Percentiles rank a stretch among this genome's conserved stretches.
Evolutionary conservation across 2,797 vertebrate species (phyloP).

Genomic region (Gymnoscopelus braueri): DNA sequence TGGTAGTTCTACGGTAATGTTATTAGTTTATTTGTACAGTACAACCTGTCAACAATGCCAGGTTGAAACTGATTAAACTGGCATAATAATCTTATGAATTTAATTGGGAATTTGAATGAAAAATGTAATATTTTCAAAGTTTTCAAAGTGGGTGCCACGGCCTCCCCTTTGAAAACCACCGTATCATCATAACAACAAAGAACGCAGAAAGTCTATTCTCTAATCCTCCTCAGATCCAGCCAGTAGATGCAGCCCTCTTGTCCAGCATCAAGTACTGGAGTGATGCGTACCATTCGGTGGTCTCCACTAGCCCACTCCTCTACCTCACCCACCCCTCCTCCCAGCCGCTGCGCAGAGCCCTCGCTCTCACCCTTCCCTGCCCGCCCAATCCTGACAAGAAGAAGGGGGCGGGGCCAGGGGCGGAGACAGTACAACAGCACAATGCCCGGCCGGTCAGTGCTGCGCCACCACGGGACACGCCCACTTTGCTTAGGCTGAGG

Average conservation of each 20-base stretch:
- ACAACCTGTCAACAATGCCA: too few relatives aligned
- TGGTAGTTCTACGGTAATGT: too few relatives aligned
- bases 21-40: too few relatives aligned
- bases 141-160: too few relatives aligned
- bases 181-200: slow-evolving; percentile 20
- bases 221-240: slow-evolving; percentile 81
- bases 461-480: slow-evolving; percentile 47
- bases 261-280: slow-evolving; percentile 80
- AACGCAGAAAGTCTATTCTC: slow-evolving; percentile 37
- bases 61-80: too few relatives aligned
- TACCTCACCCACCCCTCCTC: slow-evolving; percentile 82
- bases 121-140: too few relatives aligned
- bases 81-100: too few relatives aligned
- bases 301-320: slow-evolving; percentile 85
- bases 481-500: slow-evolving; percentile 42
- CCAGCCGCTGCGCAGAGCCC: slow-evolving; percentile 77
- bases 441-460: slow-evolving; percentile 38
- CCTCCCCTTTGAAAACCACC: too few relatives aligned
- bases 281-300: slow-evolving; percentile 74
- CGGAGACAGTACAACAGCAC: slow-evolving; percentile 55
- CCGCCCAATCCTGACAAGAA: slow-evolving; percentile 82
- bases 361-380: slow-evolving; percentile 84
- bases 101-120: too few relatives aligned
- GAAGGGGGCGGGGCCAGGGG: slow-evolving; percentile 42
- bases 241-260: slow-evolving; percentile 82